Evolutionary conservation across 2,888 invertebrate species (phyloP).

Genomic region (Cataglyphis albicans): DNA sequence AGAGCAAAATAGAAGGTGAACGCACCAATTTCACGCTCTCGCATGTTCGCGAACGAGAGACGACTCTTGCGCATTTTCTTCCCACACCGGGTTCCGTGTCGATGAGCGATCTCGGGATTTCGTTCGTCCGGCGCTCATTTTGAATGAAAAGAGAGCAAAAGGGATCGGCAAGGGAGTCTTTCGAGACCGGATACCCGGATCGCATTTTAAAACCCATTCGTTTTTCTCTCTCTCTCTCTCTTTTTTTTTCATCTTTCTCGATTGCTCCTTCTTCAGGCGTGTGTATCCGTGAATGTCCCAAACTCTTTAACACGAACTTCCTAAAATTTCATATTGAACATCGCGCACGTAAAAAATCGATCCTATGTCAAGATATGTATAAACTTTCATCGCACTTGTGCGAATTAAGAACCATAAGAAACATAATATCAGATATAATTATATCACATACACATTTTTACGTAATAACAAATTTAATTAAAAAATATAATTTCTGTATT

Average conservation of each 20-base stretch:
- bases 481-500: neutral
- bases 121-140: conserved; percentile 66
- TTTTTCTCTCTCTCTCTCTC: neutral
- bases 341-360: neutral
- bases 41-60: conserved; percentile 43
- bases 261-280: neutral
- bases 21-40: conserved; percentile 61
- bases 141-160: conserved; percentile 50
- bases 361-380: neutral
- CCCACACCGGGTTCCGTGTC: conserved; percentile 57
- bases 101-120: conserved; percentile 68
- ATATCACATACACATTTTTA: neutral
- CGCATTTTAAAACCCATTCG: conserved; percentile 56
- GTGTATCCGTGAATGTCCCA: conserved; percentile 13
- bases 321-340: conserved; percentile 37
- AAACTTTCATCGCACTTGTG: neutral
- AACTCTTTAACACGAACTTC: neutral
- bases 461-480: neutral
- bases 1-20: conserved; percentile 49
- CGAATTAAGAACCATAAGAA: neutral
- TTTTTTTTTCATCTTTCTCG: neutral
- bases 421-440: neutral
- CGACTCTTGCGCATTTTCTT: conserved; percentile 41
- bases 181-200: conserved; percentile 60
- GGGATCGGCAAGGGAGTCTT: conserved; percentile 31